Evolutionary conservation across 2,113 vertebrate genomes (phyloP), one percentile per base, ranked within the genome.

Genomic region (Tupaia tana): DNA sequence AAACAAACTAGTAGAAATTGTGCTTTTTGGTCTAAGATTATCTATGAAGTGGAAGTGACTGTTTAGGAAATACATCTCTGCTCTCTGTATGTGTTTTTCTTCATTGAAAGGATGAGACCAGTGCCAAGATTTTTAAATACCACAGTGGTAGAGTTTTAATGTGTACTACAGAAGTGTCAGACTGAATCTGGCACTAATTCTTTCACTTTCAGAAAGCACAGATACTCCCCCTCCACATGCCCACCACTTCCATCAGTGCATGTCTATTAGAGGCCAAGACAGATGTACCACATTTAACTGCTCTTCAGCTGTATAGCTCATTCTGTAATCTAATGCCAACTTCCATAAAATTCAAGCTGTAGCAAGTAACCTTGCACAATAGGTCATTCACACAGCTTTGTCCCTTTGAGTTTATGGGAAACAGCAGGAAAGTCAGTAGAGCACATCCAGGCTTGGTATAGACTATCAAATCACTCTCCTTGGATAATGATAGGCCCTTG

Each of bases 301-400:
- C 61, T 78, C 67, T 54, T 94, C 86, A 52, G 71, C n/a, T 69
- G 20, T 69, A 59, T 54, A n/a, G 86, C n/a, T 95, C 84, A 54
- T n/a, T 89, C 82, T 94, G 67, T 95, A 96, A 95, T 96, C 96
- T 93, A 95, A 92, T 95, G 93, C 96, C 96, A 94, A n/a, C n/a
- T 87, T 79, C 77, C 86, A 92, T 96, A 95, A 96, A 96, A 89
- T 78, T 96, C 94, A 96, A 86, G 89, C 88, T 90, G 74, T 66
- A 93, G 88, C 90, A 95, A 96, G 93, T 90, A 90, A 91, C 85
- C 29, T 89, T 93, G 63, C 63, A 92, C 88, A 95, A 88, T 64
- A 93, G 93, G 92, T 95, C 90, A 89, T 93, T 95, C 96, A 94
- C 83, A 95, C 7, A 83, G 61, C n/a, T 82, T 80, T 95, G 61